Evolutionary conservation across 2,888 invertebrate genomes (phyloP).

Genomic region (Anodontia alba): DNA sequence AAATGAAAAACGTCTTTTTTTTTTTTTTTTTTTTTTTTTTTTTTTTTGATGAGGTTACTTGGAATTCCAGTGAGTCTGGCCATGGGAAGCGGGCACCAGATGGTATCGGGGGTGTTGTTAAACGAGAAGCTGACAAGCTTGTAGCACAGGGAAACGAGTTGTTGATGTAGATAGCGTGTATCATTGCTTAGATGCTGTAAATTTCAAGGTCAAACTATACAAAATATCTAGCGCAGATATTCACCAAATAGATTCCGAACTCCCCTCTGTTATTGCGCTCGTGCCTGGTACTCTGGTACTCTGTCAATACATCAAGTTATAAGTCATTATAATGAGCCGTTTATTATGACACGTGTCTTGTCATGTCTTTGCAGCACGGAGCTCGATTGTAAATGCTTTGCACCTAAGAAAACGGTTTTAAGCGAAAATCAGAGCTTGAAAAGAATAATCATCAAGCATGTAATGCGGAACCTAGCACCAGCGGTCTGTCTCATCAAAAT

Average conservation of each 20-base stretch:
- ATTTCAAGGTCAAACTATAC: background rate
- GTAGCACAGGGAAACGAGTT: conserved; percentile 25
- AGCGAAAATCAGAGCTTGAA: background rate
- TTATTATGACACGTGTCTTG: background rate
- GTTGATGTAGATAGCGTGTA: background rate
- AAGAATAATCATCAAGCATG: too few species aligned
- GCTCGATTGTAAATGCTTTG: background rate
- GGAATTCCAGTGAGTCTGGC: conserved; percentile 81
- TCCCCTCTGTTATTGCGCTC: background rate
- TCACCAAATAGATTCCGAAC: background rate
- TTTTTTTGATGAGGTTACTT: too few species aligned
- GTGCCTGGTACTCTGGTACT: background rate
- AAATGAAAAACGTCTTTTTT: too few species aligned
- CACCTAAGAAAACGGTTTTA: background rate
- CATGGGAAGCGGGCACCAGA: conserved; percentile 81
- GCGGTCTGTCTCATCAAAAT: too few species aligned
- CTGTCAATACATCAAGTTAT: too few species aligned
- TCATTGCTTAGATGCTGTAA: background rate
- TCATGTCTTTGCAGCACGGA: background rate
- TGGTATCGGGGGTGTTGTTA: conserved; percentile 77
- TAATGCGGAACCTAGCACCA: too few species aligned
- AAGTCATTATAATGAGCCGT: too few species aligned
- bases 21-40: too few species aligned
- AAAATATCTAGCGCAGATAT: background rate
- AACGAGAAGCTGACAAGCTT: conserved; percentile 72